These are phyloP conservation scores for Syrrhaptes paradoxus DNA, from an alignment of 2,113 vertebrate genomes.

Conservation along the genomic window DNA sequence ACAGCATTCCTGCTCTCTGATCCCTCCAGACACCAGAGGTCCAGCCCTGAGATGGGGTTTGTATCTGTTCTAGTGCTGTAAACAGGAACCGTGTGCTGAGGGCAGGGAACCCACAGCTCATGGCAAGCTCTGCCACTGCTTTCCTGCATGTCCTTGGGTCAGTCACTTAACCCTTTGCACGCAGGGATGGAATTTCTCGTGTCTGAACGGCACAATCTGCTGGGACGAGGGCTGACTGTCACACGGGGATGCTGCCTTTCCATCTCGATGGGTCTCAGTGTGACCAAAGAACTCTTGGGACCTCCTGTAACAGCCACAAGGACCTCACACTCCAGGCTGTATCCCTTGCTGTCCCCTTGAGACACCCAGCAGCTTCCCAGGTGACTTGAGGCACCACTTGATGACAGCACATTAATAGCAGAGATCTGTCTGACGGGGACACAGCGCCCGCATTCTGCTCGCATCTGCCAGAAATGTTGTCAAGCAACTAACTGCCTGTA, in stretches of 20 bases:
- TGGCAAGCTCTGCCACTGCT: neutral
- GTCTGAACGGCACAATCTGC: fast-evolving
- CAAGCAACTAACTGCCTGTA: slow-evolving; percentile 47
- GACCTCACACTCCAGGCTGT: neutral
- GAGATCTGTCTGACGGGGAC: neutral
- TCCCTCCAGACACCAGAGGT: neutral
- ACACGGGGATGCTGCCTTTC: neutral
- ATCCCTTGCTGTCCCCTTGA: neutral
- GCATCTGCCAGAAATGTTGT: slow-evolving; percentile 52
- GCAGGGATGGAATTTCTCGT: too few species aligned
- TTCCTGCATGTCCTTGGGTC: fast-evolving
- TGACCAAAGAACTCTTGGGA: neutral
- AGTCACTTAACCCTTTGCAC: neutral
- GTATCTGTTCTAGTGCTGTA: neutral
- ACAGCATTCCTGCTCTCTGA: neutral
- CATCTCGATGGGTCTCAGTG: fast-evolving
- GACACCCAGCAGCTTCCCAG: neutral
- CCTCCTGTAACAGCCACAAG: neutral
- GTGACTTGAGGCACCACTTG: neutral
- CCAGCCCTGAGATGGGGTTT: neutral
- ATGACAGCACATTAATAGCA: neutral
- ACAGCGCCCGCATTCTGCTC: neutral
- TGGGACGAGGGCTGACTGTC: neutral
- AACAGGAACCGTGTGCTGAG: neutral
- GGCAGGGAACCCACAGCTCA: neutral